Conservation (phyloP, 92 coral and sea anemone genomes). For the Parazoanthus atlanticus region DNA sequence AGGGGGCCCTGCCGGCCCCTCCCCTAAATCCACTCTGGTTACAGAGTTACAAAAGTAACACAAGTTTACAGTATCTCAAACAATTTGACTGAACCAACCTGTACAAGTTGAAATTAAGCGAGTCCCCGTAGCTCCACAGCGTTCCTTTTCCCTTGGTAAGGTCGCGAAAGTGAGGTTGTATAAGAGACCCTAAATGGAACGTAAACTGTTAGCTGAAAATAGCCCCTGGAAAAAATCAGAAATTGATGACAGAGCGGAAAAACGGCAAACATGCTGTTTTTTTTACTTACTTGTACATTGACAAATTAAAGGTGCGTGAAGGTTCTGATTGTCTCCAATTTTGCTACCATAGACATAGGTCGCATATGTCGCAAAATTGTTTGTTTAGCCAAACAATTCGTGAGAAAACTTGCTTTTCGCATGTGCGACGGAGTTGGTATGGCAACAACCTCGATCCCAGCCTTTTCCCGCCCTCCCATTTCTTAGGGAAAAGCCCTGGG, state of each 20-base stretch:
- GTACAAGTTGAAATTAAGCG: conserved; percentile 38
- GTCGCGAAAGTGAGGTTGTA: conserved; percentile 27
- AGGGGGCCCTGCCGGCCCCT: too few relatives aligned
- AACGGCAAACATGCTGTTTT: too few relatives aligned
- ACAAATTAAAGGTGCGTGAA: neutral
- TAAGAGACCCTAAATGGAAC: conserved; percentile 9
- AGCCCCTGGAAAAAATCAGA: neutral
- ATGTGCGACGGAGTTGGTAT: neutral
- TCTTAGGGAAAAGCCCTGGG: too few relatives aligned
- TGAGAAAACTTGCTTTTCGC: neutral
- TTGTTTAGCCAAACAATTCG: neutral
- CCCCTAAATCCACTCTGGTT: too few relatives aligned
- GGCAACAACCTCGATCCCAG: too few relatives aligned
- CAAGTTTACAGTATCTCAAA: too few relatives aligned
- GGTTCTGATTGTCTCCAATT: too few relatives aligned
- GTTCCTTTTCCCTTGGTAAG: conserved; percentile 38
- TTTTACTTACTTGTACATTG: too few relatives aligned
- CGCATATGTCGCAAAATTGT: too few relatives aligned
- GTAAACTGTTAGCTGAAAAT: neutral
- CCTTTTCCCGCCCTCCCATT: too few relatives aligned
- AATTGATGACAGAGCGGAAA: neutral
- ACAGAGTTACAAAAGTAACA: too few relatives aligned
- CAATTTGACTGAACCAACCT: conserved; percentile 10
- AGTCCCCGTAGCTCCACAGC: conserved; percentile 43
- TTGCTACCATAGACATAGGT: too few relatives aligned